Percentiles rank a stretch among this genome's conserved stretches.
Conservation (phyloP, 1,140 invertebrate species). For the Bombus breviceps region DNA sequence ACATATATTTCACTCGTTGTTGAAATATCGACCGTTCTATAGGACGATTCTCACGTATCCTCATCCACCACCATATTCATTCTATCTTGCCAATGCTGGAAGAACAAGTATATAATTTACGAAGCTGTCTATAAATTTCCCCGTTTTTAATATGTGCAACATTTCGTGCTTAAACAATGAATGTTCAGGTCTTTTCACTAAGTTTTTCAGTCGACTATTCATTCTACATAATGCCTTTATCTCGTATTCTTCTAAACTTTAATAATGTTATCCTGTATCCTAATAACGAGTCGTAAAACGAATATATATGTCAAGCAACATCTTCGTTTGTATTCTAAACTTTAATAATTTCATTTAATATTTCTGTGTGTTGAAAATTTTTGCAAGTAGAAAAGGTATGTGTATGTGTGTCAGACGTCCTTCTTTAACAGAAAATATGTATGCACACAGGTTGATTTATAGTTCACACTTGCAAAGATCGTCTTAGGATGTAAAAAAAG, state of each 20-base stretch:
- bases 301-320: neutral
- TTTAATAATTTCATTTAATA: neutral
- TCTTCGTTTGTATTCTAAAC: neutral
- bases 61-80: slow-evolving; percentile 26
- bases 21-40: slow-evolving; percentile 45
- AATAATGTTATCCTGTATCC: neutral
- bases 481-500: neutral
- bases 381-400: neutral
- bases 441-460: neutral
- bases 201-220: neutral
- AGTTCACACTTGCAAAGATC: neutral
- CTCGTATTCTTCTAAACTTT: neutral
- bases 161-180: no score
- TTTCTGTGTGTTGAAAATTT: no score
- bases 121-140: neutral
- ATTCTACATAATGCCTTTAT: neutral
- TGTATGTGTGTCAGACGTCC: neutral
- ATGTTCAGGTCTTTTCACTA: neutral
- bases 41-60: slow-evolving; percentile 37
- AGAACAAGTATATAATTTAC: neutral
- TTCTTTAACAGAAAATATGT: neutral
- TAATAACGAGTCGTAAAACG: neutral
- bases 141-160: neutral
- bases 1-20: slow-evolving; percentile 20
- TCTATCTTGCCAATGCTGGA: neutral